Base-by-base conservation (phyloP, 2,797 vertebrate species). In the Rhabdomys pumilio region DNA sequence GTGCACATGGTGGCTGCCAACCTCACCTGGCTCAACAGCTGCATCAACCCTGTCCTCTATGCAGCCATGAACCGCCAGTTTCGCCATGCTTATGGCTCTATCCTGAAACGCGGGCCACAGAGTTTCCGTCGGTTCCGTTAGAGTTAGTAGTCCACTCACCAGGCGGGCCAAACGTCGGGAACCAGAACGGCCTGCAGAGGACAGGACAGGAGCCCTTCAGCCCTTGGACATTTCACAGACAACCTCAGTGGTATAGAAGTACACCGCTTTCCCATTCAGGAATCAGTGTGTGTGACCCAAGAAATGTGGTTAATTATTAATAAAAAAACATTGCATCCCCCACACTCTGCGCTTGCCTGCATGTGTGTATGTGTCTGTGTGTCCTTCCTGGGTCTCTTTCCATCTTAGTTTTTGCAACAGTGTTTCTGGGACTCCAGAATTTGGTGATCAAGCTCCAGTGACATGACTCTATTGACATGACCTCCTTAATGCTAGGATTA, bases 11-110 rank as follows among this genome's bases (percentile, higher is more conserved):
- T 99, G 61, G 98, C 98, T 17, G 99, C 99, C 75, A 99, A 99
- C 97, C 98, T 99, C 90, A 99, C 99, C 50, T 99, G 99, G 99
- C 98, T 99, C 84, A 99, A 99, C 94, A 99, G 99, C 96, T 99
- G 99, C 92, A 99, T 99, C 92, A 99, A 99, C 97, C 99, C 99
- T 0, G 81, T 99, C 77, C 98, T 99, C 88, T 99, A 99, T 0
- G 99, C 99, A 0, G 98, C 99, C 94, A 99, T 99, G 99, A 99
- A 99, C 97, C 98, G 98, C 1, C 99, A 99, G 97, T 99, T 99
- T 98, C 98, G 98, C 59, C 99, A 99, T 94, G 99, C 99, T 26
- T 99, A 99, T 50, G 69, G 85, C 19, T 93, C 97, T 38, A 95
- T 99, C 96, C 96, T 99, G 61, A 96, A 65, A n/a, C 98, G 91